phyloP scores from a whole-genome alignment of 2,797 vertebrate genomes.

The Prunella strophiata region DNA sequence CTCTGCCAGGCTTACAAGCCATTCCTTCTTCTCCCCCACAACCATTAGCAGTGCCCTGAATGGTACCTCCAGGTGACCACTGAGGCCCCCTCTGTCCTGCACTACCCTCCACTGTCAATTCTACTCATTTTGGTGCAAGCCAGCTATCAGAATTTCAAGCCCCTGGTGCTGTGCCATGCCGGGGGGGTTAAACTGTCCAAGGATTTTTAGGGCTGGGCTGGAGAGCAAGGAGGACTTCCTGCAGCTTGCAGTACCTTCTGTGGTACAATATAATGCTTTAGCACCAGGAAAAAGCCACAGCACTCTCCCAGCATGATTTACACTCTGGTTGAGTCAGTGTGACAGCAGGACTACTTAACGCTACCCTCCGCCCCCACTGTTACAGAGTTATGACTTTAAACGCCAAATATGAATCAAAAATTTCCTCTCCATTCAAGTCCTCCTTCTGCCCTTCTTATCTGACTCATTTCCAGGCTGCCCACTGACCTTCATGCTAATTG shows the following conservation, averaged over 20 bases:
- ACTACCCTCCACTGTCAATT: neutral
- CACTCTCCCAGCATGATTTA: constrained; percentile 35
- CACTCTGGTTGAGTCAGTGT: constrained; percentile 30
- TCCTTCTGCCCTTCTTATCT: constrained; percentile 57
- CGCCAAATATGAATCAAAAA: constrained; percentile 41
- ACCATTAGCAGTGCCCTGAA: neutral
- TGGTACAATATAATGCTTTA: neutral
- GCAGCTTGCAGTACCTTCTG: neutral
- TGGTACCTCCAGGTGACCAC: neutral
- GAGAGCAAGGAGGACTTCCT: neutral
- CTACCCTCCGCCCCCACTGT: constrained; percentile 45
- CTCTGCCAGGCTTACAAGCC: neutral
- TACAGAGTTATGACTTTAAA: constrained; percentile 66
- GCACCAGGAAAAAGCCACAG: neutral
- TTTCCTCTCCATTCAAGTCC: constrained; percentile 56
- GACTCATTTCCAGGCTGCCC: constrained; percentile 57
- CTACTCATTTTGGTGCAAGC: neutral
- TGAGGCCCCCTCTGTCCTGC: neutral
- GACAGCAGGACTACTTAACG: constrained; percentile 59
- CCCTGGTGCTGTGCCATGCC: fast-evolving
- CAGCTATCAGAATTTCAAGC: neutral
- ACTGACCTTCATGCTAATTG: constrained; percentile 66
- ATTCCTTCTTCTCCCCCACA: neutral
- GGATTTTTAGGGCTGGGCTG: neutral
- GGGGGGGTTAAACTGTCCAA: too few relatives aligned